Evolutionary conservation across 2,888 invertebrate species (phyloP), one percentile per base, ranked within the genome.

Genomic region (Busseola fusca): DNA sequence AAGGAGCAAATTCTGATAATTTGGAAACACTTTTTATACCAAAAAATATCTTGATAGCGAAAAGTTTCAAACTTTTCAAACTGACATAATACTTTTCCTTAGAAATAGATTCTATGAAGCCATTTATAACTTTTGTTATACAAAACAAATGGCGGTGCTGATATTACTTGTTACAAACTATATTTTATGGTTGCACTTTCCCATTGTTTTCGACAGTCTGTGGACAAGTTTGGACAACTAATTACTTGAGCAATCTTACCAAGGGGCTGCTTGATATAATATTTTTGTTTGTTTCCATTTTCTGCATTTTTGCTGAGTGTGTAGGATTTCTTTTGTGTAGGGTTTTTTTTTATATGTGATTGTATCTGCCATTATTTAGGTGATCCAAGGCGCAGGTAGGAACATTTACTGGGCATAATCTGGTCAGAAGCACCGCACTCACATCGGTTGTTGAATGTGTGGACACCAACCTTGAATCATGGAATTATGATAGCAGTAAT

Each of bases 181-280:
- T 74, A 70, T 62, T 72, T 72, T 74, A 76, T 64, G 63, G 50
- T 30, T 52, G 21, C 48, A 74, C 27, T 74, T 71, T 76, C 57
- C 81, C 69, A 75, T 81, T 84, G 81, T 79, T 80, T 65, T 52
- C 64, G 81, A 79, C 79, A 83, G 71, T 54, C 64, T 70, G 70
- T 68, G 62, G 78, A 80, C 78, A 80, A 78, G 75, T 80, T 74
- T 25, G 60, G 69, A 66, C 75, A 66, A 60, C 71, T 85, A 84
- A 84, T 85, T 80, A 80, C 77, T 84, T 30, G 18, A 18, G 40
- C 0, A 14, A 45, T 25, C 7, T 12, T 34, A 42, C 30, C 30
- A 34, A 16, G 25, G 52, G 18, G 2, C 21, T 27, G 2, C 2
- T 27, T 30, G 1, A 64, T n/a, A 45, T 7, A 10, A n/a, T 16